Base-by-base conservation (phyloP, 2,888 invertebrate species). In the Steromphala cineraria region DNA sequence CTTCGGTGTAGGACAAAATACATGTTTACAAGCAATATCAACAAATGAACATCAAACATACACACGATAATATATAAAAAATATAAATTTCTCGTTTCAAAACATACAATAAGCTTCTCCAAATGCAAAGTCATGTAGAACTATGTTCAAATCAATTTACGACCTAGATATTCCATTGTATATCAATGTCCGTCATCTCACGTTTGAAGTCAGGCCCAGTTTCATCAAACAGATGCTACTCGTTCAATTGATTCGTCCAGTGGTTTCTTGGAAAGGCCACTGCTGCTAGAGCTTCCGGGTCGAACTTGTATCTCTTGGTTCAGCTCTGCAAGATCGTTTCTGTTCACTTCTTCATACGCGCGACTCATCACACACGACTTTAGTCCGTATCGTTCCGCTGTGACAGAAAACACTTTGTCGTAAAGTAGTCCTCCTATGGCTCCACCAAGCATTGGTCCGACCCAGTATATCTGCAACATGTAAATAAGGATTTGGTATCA, bases 391-490 rank as follows among this genome's bases (percentile, higher is more conserved):
- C 67, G 36, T 13, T 74, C 46, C 17, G 80, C 67, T 13, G 56
- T 53, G 1, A 79, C 85, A 8, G 89, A 85, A 56, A 89, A 87
- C 1, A 89, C 24, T 31, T 84, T 83, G 67, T 86, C 85, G 67
- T 89, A 89, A 8, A 87, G 24, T 0, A 89, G 75, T 21, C 87
- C 81, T 8, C 88, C 89, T 0, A 80, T 13, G 0, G 82, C 85
- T 8, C 83, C 87, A 0, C 89, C 89, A 3, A 84, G 53, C 77
- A 88, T n/a, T 1, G 87, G 87, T 2, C 89, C 89, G 13, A 86
- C 78, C 89, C 89, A 89, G 79, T 88, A 89, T 13, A 88, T 82
- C 89, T 89, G 79, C 5, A 82, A 80, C 1, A 46, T 5, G 7
- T 10, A 10, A 46, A 46, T 13, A 46, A 13, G 46, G 46, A 13